These are phyloP conservation scores for Sebastiscus tertius DNA, from an alignment of 2,797 vertebrate species.

Conservation along the genomic window DNA sequence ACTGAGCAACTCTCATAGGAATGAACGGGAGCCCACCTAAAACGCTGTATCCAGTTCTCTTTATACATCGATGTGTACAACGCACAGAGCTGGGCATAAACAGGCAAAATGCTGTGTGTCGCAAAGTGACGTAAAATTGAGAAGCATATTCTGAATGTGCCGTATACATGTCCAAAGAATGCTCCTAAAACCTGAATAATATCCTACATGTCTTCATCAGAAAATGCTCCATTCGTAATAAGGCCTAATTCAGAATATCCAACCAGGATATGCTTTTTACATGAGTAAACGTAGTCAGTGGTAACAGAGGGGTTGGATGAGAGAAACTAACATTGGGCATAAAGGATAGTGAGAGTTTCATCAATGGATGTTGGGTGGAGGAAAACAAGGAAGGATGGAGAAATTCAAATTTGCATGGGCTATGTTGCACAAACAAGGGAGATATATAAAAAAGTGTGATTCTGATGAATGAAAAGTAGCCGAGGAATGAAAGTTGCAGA, in stretches of 20 bases:
- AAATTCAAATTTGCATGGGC: slow-evolving; percentile 26
- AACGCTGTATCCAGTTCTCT: too few species aligned
- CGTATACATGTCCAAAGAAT: background rate
- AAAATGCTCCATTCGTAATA: background rate
- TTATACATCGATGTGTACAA: rapidly evolving
- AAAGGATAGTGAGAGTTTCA: background rate
- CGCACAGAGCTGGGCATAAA: too few species aligned
- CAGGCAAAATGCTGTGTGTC: too few species aligned
- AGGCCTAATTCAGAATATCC: background rate
- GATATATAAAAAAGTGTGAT: background rate
- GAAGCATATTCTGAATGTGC: too few species aligned
- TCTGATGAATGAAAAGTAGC: slow-evolving; percentile 48
- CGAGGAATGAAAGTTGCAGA: slow-evolving; percentile 44
- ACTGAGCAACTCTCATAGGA: too few species aligned
- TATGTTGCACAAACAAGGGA: background rate
- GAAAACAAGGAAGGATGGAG: background rate
- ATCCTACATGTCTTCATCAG: background rate
- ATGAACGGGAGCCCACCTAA: too few species aligned
- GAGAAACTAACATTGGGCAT: background rate
- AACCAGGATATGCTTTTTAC: background rate
- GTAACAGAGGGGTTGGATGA: background rate
- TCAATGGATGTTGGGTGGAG: background rate
- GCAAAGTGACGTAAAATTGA: background rate
- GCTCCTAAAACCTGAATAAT: background rate
- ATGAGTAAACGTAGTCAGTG: background rate